Evolutionary conservation across 2,113 vertebrate genomes (phyloP).

Genomic region (Notiomystis cincta): DNA sequence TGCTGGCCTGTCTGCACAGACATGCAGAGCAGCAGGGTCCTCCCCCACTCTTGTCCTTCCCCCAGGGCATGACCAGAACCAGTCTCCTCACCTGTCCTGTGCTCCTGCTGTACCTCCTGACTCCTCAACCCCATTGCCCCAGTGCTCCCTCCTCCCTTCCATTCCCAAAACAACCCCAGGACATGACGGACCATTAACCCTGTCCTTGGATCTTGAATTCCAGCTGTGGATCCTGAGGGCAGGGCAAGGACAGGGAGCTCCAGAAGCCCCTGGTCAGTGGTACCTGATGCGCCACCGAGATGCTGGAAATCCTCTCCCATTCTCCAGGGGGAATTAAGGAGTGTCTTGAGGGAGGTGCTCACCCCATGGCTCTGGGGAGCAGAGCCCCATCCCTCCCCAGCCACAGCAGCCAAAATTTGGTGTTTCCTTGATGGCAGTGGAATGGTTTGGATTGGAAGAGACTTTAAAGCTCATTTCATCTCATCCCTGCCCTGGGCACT

Average conservation of each 20-base stretch:
- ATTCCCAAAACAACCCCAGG: background rate
- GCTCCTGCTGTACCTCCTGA: background rate
- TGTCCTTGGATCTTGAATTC: background rate
- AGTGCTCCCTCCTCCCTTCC: background rate
- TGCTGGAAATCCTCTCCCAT: background rate
- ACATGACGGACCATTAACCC: accelerated
- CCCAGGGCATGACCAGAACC: background rate
- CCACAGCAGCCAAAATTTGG: background rate
- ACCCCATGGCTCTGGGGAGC: background rate
- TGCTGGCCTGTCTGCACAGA: background rate
- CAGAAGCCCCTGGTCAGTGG: no score
- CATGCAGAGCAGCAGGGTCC: background rate
- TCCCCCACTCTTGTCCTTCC: background rate
- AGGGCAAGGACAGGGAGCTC: background rate
- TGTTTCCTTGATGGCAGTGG: background rate
- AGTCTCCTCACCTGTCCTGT: background rate
- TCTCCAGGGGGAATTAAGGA: accelerated
- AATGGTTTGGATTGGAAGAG: background rate
- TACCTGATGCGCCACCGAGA: background rate
- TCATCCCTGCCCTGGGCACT: background rate
- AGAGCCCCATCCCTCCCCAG: background rate
- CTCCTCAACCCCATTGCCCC: background rate
- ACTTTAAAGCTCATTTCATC: background rate
- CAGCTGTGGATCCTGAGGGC: background rate
- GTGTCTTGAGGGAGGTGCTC: background rate